Evolutionary conservation across 2,113 vertebrate species (phyloP).

Genomic region (Hyperopisus bebe): DNA sequence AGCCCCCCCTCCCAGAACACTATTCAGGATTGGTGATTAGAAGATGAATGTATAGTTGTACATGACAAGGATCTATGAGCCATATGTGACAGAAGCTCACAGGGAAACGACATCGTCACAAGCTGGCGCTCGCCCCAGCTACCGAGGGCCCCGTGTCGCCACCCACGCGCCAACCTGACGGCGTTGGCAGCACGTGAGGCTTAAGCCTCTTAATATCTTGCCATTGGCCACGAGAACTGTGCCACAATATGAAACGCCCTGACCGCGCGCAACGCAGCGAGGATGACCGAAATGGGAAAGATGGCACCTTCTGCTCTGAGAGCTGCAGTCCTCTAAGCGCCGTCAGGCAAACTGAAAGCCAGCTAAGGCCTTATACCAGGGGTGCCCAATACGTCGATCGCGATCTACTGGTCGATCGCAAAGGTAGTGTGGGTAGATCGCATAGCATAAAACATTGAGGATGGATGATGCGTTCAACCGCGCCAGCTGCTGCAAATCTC

Average conservation of each 20-base stretch:
- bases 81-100: background rate
- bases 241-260: background rate
- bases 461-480: too few species aligned
- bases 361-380: background rate
- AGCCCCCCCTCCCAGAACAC: background rate
- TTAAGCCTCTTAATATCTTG: background rate
- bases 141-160: background rate
- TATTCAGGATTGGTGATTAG: background rate
- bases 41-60: background rate
- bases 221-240: background rate
- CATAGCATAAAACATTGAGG: too few species aligned
- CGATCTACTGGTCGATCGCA: too few species aligned
- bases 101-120: background rate
- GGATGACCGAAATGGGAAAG: background rate
- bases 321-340: background rate
- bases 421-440: too few species aligned
- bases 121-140: background rate
- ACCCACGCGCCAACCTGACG: background rate
- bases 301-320: background rate
- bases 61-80: background rate
- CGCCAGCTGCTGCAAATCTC: too few species aligned
- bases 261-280: background rate
- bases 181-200: background rate
- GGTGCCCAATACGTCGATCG: too few species aligned
- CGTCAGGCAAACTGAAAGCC: background rate